Base-by-base conservation (phyloP, 2,113 vertebrate species). In the Odontesthes bonariensis region DNA sequence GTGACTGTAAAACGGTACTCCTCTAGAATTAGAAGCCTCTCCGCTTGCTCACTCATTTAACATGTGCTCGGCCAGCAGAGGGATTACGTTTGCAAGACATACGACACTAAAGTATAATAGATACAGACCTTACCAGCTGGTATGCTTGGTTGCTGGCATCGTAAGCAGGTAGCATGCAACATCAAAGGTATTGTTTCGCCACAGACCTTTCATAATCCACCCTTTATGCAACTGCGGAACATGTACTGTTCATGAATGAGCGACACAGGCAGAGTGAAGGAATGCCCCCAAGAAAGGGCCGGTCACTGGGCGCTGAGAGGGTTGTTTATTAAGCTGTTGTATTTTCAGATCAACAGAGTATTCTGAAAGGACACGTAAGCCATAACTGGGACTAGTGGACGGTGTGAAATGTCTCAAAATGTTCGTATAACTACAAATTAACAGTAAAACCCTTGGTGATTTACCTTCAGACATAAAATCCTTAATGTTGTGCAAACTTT, bases 141-240 rank as follows among this genome's bases (percentile, higher is more conserved):
- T 23, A 69, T 54, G 23, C 51, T n/a, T 51, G 19, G 17, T 59
- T 32, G 40, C 52, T 59, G 59, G 38, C 16, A 22, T 75, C 58
- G 35, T 20, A 67, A 53, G 58, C 60, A 66, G 35, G 53, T 66
- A 57, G 58, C 84, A 77, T 88, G 84, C 84, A 86, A 82, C 65
- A 78, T 80, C 52, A 68, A 79, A 73, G 51, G 70, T 54, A 55
- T 9, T 3, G 5, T 68, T 62, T 67, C 44, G 62, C 23, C 60
- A 81, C 38, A 27, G 27, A 75, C 33, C 32, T 61, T 46, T 54
- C 6, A 68, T 74, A 59, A 73, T 23, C 44, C 32, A 31, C 53
- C 33, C 54, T 69, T 46, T 14, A 70, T 63, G 78, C 70, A 71
- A 63, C 72, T 44, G 13, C 62, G 42, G 20, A 47, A 73, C 52